phyloP scores from a whole-genome alignment of 1,140 invertebrate genomes.

The Trachymyrmex septentrionalis region DNA sequence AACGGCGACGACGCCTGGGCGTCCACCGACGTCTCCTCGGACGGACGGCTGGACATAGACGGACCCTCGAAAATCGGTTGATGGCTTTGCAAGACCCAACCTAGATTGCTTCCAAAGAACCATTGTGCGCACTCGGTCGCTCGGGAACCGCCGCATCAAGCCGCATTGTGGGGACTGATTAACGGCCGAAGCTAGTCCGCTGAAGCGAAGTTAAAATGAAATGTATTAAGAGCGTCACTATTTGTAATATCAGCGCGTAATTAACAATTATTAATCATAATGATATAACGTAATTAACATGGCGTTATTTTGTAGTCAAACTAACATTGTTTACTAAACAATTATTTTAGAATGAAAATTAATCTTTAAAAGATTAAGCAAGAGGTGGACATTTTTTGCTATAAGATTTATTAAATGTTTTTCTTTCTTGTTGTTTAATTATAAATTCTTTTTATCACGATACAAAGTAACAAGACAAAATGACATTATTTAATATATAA shows the following conservation, averaged over 20 bases:
- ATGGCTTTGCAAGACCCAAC: constrained; percentile 54
- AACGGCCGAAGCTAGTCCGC: constrained; percentile 8
- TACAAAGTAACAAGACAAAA: background rate
- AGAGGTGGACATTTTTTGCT: background rate
- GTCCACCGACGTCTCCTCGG: constrained; percentile 78
- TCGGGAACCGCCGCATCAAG: constrained; percentile 33
- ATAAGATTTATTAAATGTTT: background rate
- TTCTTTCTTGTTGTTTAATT: background rate
- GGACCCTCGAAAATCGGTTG: constrained; percentile 62
- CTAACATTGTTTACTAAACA: background rate
- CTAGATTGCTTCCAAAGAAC: constrained; percentile 62
- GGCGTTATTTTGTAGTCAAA: background rate
- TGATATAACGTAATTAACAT: background rate
- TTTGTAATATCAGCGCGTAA: background rate
- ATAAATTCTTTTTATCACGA: background rate
- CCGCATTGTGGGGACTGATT: constrained; percentile 47
- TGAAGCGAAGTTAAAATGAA: constrained; percentile 20
- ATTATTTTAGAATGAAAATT: background rate
- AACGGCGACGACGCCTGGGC: constrained; percentile 83
- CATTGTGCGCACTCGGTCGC: constrained; percentile 53
- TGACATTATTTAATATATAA: background rate
- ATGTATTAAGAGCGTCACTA: background rate
- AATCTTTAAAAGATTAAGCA: background rate
- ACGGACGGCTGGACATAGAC: constrained; percentile 73
- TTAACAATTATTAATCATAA: background rate